phyloP scores from a whole-genome alignment of 2,113 vertebrate species.

The Nothoprocta pentlandii region DNA sequence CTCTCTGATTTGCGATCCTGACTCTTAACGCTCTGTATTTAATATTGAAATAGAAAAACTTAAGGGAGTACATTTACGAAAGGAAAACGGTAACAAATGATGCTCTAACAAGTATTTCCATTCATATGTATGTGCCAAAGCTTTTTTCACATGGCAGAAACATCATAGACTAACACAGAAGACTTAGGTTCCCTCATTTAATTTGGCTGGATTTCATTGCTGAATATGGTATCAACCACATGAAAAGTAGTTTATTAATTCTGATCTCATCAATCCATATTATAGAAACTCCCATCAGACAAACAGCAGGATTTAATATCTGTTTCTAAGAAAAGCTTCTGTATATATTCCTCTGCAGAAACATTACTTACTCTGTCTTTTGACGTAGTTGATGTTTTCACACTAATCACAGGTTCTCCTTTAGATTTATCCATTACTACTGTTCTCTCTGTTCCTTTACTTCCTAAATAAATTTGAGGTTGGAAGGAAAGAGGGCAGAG shows the following conservation, averaged over 20 bases:
- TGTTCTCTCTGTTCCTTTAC: constrained; percentile 89
- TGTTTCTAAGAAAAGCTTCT: neutral
- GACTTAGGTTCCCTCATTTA: neutral
- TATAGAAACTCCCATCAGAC: neutral
- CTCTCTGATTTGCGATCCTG: constrained; percentile 91
- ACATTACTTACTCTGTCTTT: constrained; percentile 82
- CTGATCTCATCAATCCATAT: neutral
- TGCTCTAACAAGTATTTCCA: neutral
- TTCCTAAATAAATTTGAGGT: constrained; percentile 67
- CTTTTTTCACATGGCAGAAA: neutral
- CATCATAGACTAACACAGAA: neutral
- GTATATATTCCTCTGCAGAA: neutral
- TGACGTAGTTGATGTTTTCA: constrained; percentile 87
- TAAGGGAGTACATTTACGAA: neutral
- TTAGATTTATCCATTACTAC: constrained; percentile 99
- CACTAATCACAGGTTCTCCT: constrained; percentile 96
- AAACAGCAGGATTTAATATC: neutral
- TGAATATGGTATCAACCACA: neutral
- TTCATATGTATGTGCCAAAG: neutral
- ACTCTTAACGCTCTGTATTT: constrained; percentile 88
- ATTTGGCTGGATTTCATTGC: neutral
- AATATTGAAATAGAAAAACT: neutral
- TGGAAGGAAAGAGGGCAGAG: neutral
- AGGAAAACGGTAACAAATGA: neutral
- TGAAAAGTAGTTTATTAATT: neutral